Evolutionary conservation across 2,797 vertebrate species (phyloP), one percentile per base, ranked within the genome.

Genomic region (Alosa sapidissima): DNA sequence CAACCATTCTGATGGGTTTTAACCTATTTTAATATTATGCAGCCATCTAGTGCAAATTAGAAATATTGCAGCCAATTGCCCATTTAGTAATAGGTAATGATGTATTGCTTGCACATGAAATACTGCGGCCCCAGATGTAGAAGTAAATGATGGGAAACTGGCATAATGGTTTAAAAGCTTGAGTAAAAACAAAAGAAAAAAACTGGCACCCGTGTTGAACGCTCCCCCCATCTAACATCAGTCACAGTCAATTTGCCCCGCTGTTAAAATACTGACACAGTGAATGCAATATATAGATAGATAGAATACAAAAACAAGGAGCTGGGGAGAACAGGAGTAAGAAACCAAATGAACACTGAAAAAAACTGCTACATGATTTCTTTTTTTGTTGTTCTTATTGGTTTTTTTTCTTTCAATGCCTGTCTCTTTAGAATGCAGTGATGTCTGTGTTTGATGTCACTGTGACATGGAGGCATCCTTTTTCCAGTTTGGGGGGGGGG

Each of bases 41-140:
- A 95, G 95, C 95, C 95, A 95, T 95, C 95, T 96, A 96, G 95
- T 95, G 95, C 93, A 94, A 95, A 95, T 94, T 94, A 94, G 91
- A 92, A 92, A 95, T 95, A 96, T 94, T 95, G 93, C 95, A 95
- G 93, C 86, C 92, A 92, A 94, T 94, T 91, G 92, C 91, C 47
- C 90, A 87, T 93, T 92, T 91, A 86, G 92, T 91, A 91, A 93
- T 86, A 87, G 88, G 91, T 91, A 93, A 89, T 93, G 89, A 92
- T 90, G 89, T 87, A 84, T 90, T 91, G 91, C 89, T 95, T 90
- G 89, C 87, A 87, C 90, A 87, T 89, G 88, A 88, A 91, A 88
- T 90, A 93, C 68, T 75, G 36, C 45, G 68, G 68, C 68, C 68
- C 49, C 81, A 78, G 41, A 72, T 81, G 28, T 78, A 36, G 14